A percentile compares a stretch with the other conserved stretches of the same genome.
These are phyloP conservation scores for Batillaria attramentaria DNA, from an alignment of 1,140 invertebrate species.

Conservation along the genomic window DNA sequence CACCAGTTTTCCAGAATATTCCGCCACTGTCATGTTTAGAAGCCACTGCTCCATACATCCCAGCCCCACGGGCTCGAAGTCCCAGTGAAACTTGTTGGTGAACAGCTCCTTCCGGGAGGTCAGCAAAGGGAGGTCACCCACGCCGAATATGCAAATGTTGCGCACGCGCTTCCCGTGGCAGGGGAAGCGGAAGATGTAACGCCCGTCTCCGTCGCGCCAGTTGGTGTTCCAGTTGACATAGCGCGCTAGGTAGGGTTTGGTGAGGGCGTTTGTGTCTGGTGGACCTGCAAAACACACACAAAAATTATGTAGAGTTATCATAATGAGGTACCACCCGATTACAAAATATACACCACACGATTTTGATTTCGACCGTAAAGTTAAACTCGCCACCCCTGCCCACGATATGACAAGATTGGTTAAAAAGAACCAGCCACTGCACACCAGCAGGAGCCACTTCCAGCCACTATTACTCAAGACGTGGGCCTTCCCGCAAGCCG, in stretches of 20 bases:
- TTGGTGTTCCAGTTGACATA: conserved; percentile 48
- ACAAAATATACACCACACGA: too few relatives aligned
- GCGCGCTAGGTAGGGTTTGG: conserved; percentile 47
- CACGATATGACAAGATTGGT: too few relatives aligned
- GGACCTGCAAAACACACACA: conserved; percentile 34
- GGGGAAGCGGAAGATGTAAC: conserved; percentile 41
- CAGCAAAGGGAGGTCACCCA: conserved; percentile 56
- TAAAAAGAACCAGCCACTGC: too few relatives aligned
- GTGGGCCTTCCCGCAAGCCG: too few relatives aligned
- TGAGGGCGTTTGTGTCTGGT: conserved; percentile 39
- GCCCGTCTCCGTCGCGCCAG: conserved; percentile 36
- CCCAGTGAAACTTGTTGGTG: conserved; percentile 63
- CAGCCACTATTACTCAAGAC: too few relatives aligned
- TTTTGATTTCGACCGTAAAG: too few relatives aligned
- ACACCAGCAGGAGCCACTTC: too few relatives aligned
- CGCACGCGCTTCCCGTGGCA: conserved; percentile 59
- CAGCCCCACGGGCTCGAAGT: conserved; percentile 59
- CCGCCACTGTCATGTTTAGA: conserved; percentile 47
- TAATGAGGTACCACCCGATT: neutral
- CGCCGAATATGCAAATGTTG: conserved; percentile 61
- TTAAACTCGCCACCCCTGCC: too few relatives aligned
- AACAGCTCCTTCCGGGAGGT: conserved; percentile 56
- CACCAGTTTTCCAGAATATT: conserved; percentile 12
- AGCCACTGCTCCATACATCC: conserved; percentile 67
- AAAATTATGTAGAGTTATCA: neutral